Evolutionary conservation across 1,140 invertebrate genomes (phyloP).

Genomic region (Heterodera schachtii): DNA sequence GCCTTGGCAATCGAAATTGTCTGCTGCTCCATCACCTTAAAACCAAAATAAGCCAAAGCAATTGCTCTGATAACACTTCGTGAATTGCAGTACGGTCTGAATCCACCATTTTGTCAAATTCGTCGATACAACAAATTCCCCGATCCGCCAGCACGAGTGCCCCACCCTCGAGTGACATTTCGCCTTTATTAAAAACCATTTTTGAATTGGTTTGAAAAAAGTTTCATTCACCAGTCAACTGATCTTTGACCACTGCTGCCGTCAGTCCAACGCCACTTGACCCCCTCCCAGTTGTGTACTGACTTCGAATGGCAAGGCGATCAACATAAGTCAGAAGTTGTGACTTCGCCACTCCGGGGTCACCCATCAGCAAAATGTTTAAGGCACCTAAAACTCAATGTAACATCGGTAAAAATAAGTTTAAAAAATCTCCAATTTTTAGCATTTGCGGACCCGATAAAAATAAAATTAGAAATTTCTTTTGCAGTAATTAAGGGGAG

Average conservation of each 20-base stretch:
- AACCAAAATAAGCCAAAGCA: not conserved
- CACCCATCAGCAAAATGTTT: conserved; percentile 98
- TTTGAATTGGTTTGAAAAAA: not conserved
- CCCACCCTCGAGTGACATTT: conserved; percentile 96
- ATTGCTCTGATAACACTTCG: conserved; percentile 73
- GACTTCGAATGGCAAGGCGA: conserved; percentile 84
- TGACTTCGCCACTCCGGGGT: conserved; percentile 98
- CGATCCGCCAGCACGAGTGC: conserved; percentile 96
- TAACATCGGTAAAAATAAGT: not conserved
- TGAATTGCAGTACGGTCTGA: conserved; percentile 93
- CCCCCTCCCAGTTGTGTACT: conserved; percentile 94
- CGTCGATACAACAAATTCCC: conserved; percentile 97
- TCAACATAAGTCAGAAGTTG: conserved; percentile 94
- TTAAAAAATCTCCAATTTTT: no score
- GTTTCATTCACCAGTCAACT: conserved; percentile 75
- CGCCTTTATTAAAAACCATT: conserved; percentile 67
- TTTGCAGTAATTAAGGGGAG: conserved; percentile 5
- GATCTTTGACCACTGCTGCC: conserved; percentile 95
- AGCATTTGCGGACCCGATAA: no score
- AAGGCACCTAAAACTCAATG: conserved; percentile 76
- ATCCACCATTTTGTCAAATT: conserved; percentile 99
- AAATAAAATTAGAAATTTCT: no score
- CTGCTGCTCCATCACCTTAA: conserved; percentile 90
- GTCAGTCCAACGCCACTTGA: conserved; percentile 97
- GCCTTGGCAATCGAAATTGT: conserved; percentile 99